These are phyloP conservation scores for Pelusios castaneus DNA, from an alignment of 2,113 vertebrate species.

Conservation along the genomic window DNA sequence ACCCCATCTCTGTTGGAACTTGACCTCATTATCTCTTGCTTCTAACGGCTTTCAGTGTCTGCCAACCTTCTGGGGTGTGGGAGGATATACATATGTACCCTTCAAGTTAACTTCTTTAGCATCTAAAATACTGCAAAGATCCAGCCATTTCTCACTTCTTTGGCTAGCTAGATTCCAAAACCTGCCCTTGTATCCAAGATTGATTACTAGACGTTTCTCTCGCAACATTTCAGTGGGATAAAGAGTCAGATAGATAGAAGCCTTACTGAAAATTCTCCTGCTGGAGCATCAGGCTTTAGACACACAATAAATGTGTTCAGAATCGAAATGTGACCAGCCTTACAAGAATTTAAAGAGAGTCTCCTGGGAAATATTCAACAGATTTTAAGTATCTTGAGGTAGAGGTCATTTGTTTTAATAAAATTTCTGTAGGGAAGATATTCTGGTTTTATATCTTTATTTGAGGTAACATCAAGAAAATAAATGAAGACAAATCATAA, in stretches of 20 bases:
- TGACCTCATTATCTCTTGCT: not conserved
- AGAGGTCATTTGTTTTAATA: not conserved
- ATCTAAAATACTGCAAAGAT: not conserved
- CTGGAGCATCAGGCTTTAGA: not conserved
- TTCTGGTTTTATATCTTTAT: not conserved
- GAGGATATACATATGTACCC: not conserved
- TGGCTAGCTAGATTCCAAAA: not conserved
- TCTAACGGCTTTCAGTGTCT: not conserved
- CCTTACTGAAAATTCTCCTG: not conserved
- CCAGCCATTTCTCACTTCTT: not conserved
- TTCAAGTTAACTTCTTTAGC: not conserved
- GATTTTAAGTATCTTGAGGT: not conserved
- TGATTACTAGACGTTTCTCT: not conserved
- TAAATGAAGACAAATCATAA: not conserved
- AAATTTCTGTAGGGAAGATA: not conserved
- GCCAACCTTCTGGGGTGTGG: not conserved
- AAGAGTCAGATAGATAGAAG: not conserved
- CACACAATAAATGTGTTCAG: not conserved
- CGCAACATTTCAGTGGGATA: not conserved
- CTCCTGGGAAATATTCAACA: not conserved
- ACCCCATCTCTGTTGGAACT: not conserved
- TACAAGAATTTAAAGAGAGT: not conserved
- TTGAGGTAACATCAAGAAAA: not conserved
- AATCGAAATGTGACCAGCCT: not conserved
- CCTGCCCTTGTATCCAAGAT: not conserved